Evolutionary conservation across 2,113 vertebrate species (phyloP).

Genomic region (Lasiurus cinereus): DNA sequence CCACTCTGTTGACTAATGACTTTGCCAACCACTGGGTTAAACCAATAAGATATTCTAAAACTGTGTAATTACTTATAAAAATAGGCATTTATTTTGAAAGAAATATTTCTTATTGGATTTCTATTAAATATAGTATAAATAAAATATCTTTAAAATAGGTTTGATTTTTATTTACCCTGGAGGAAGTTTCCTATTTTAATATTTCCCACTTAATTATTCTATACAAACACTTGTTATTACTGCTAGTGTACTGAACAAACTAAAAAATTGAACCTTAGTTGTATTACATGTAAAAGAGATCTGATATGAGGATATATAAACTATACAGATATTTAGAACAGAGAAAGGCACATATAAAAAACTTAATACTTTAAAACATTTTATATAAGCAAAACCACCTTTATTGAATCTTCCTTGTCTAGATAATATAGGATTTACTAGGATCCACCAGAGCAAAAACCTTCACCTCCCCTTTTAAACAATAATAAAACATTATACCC

Average conservation of each 20-base stretch:
- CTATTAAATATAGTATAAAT: neutral
- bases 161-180: neutral
- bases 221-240: neutral
- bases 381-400: neutral
- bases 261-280: neutral
- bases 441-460: neutral
- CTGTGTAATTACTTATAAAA: neutral
- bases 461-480: neutral
- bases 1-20: too few species aligned
- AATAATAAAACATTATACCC: slow-evolving; percentile 25
- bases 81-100: neutral
- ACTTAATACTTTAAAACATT: neutral
- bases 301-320: neutral
- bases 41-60: neutral
- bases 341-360: neutral
- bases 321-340: neutral
- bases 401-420: slow-evolving; percentile 5
- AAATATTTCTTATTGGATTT: neutral
- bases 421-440: neutral
- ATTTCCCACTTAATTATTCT: neutral
- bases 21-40: neutral
- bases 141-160: neutral
- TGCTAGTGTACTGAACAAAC: neutral
- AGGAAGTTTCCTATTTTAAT: neutral
- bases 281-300: neutral